Base-by-base conservation (phyloP, 2,797 vertebrate species). In the Macroramphosus scolopax region DNA sequence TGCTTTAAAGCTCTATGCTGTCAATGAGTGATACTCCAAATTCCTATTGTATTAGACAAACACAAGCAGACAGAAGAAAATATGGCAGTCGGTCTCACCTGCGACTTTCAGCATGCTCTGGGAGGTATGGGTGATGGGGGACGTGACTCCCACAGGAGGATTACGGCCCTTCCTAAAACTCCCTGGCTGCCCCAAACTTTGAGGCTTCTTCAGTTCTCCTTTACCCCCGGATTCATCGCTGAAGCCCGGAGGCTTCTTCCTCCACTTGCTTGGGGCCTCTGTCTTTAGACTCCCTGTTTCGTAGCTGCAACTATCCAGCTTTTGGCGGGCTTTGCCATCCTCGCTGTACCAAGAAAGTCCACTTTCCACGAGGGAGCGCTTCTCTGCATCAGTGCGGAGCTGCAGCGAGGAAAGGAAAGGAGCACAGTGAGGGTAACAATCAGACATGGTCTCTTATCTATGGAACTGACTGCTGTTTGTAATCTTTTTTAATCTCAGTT, bases 361-460 rank as follows among this genome's bases (percentile, higher is more conserved):
- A 0, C 95, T 98, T 80, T 99, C 97, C 1, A 87, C 96, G 88
- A 98, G 83, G 0, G 95, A 98, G 57, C 96, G 93, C 77, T 99
- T 99, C 85, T 99, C 97, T 0, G 97, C 95, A 80, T 99, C 97
- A 0, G 97, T 99, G 68, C 96, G 94, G 42, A 99, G 90, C 97
- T 99, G 79, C 28, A 47, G 35, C 40, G 43, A 67, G 13, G 18
- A 51, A 47, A 35, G 26, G 26, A 46, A 51, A 58, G 54, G 68
- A 54, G 59, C 45, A 46, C 29, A 46, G 28, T 22, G 41, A 29
- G 56, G 68, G 50, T 35, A 71, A 70, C 42, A 29, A 2, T 74
- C 57, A 68, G 61, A 47, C 66, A 53, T 28, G 16, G 36, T 47
- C 38, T 50, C 72, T 77, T 76, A 77, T 83, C 79, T 68, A 30